A percentile compares a stretch with the other conserved stretches of the same genome.
Conservation (phyloP, 1,140 invertebrate genomes). For the Ganaspis sp. region DNA sequence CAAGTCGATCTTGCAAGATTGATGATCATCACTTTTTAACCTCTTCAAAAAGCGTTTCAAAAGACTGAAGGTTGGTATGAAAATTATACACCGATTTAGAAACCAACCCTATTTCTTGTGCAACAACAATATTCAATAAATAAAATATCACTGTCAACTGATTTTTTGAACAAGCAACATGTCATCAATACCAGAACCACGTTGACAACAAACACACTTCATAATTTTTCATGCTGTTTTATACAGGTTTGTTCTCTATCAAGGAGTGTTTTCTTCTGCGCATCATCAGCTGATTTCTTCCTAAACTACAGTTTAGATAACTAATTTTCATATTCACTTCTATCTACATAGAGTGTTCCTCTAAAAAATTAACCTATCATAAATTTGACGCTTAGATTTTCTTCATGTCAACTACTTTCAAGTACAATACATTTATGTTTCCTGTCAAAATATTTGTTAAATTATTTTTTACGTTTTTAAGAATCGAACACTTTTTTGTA, state of each 20-base stretch:
- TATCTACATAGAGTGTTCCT: too few relatives aligned
- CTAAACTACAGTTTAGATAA: slow-evolving; percentile 44
- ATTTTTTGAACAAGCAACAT: background rate
- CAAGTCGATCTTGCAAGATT: background rate
- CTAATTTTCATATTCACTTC: too few relatives aligned
- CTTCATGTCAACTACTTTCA: too few relatives aligned
- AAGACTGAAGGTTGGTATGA: too few relatives aligned
- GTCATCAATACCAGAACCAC: background rate
- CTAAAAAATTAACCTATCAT: too few relatives aligned
- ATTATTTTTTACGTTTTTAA: too few relatives aligned
- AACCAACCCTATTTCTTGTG: background rate
- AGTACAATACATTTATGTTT: too few relatives aligned
- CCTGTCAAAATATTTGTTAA: too few relatives aligned
- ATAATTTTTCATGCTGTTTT: too few relatives aligned
- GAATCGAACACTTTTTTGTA: too few relatives aligned
- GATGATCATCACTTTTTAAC: background rate
- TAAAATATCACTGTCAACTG: background rate
- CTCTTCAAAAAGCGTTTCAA: background rate
- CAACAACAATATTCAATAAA: background rate
- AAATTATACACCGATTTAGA: too few relatives aligned
- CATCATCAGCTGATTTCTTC: slow-evolving; percentile 31
- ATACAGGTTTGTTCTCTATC: background rate
- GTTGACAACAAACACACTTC: slow-evolving; percentile 6
- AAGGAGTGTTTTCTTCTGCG: background rate
- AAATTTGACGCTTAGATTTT: too few relatives aligned